Percentiles rank a stretch among this genome's conserved stretches.
These are phyloP conservation scores for Copidosoma floridanum DNA, from an alignment of 1,140 invertebrate genomes.

Conservation along the genomic window DNA sequence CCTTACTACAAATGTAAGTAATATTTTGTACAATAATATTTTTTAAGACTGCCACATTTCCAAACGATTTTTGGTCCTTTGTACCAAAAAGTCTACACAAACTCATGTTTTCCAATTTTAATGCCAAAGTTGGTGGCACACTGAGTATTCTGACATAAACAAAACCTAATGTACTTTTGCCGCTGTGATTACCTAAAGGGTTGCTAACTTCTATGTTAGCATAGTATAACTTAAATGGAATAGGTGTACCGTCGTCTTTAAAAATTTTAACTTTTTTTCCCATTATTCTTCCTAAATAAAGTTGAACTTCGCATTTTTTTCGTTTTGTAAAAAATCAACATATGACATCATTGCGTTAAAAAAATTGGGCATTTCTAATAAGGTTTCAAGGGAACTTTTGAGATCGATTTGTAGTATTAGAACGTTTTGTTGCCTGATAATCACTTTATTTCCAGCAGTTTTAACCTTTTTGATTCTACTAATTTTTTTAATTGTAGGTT, in stretches of 20 bases:
- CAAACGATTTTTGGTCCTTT: slow-evolving; percentile 22
- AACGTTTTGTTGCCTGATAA: too few species aligned
- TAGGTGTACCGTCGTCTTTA: slow-evolving; percentile 15
- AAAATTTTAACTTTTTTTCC: slow-evolving; percentile 2
- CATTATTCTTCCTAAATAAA: slow-evolving; percentile 11
- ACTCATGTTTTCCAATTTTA: slow-evolving; percentile 9
- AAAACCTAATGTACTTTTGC: slow-evolving; percentile 15
- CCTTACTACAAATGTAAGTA: slow-evolving; percentile 9
- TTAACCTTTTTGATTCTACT: too few species aligned
- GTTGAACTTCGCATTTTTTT: slow-evolving; percentile 9
- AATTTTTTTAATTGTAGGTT: too few species aligned
- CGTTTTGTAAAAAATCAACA: neutral
- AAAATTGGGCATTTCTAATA: neutral
- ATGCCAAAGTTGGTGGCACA: slow-evolving; percentile 15
- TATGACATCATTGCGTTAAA: slow-evolving; percentile 3
- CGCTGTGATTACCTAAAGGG: slow-evolving; percentile 24
- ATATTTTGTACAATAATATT: slow-evolving; percentile 22
- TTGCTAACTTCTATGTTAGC: slow-evolving; percentile 29
- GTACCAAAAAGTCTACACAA: slow-evolving; percentile 15
- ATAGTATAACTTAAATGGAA: slow-evolving; percentile 30
- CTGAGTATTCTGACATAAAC: slow-evolving; percentile 20
- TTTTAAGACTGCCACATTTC: slow-evolving; percentile 22
- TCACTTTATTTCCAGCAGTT: too few species aligned
- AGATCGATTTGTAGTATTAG: too few species aligned
- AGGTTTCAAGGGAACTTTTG: neutral